Base-by-base conservation (phyloP, 1,140 invertebrate genomes). In the Zaprionus nigranus region DNA sequence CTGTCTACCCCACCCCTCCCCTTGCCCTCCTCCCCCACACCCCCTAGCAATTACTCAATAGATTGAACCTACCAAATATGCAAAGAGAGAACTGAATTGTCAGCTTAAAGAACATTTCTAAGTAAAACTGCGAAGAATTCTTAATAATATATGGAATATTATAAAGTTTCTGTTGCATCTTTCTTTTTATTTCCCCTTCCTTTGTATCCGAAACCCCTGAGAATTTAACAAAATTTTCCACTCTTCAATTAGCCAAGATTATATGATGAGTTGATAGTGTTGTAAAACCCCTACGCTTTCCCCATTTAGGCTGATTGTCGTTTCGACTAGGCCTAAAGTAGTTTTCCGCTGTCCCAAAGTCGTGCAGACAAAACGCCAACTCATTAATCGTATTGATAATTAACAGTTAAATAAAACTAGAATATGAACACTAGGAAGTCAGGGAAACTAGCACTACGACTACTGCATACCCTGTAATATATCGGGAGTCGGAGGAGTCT, bases 321-420 rank as follows among this genome's bases (percentile, higher is more conserved):
- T 20, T 40, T 59, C 11, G 9, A 9, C 34, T 26, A 38, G 28
- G 20, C 36, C 17, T 64, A 59, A 38, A 36, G 62, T 66, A 72
- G 38, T 77, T 77, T 77, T 77, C 75, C 75, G 62, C 62, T 73
- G 38, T 13, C 34, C 20, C 24, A 71, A 54, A 64, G 36, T 75
- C 73, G 73, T 75, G 73, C 67, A 43, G 40, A 43, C 28, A 12
- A 7, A 7, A 63, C 65, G 40, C 51, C 66, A 51, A 86, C 81
- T 76, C 75, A 88, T 88, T 65, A 78, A 71, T 28, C 67, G 70
- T 69, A 71, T 61, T 70, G 57, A 38, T 67, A 87, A 88, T 84
- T 88, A 87, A 76, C 84, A 88, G 17, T 57, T 36, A 54, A 38
- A 83, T 87, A 85, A 83, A 87, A 74, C 38, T 56, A 61, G 30